A percentile compares a stretch with the other conserved stretches of the same genome.
Conservation (phyloP, 2,113 vertebrate species). For the Gallinago paraguaiae region DNA sequence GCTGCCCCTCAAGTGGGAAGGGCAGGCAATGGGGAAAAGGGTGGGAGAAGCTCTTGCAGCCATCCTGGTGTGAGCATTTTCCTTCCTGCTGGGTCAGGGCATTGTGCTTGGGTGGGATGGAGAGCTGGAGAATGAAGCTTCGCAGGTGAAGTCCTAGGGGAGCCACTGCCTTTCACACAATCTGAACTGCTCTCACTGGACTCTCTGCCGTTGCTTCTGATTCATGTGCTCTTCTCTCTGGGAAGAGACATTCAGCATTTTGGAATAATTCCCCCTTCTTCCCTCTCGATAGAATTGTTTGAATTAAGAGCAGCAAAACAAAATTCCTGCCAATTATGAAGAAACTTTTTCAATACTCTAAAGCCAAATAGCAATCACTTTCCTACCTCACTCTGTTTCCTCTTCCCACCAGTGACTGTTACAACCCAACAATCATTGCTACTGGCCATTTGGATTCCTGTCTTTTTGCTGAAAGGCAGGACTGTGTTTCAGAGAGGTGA, state of each 20-base stretch:
- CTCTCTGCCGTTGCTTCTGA: not conserved
- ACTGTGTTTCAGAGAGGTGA: not conserved
- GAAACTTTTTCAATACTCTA: not conserved
- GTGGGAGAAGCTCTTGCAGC: not conserved
- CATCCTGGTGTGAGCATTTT: not conserved
- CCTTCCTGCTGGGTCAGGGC: not conserved
- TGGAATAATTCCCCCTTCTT: not conserved
- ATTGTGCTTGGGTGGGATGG: not conserved
- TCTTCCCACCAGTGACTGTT: not conserved
- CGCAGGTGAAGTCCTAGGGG: not conserved
- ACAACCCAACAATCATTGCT: not conserved
- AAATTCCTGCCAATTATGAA: not conserved
- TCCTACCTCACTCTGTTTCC: not conserved
- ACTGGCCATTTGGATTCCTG: not conserved
- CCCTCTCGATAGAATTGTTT: not conserved
- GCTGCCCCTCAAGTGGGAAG: not conserved
- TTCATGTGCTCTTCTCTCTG: not conserved
- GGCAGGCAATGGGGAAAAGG: not conserved
- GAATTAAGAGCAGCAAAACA: not conserved
- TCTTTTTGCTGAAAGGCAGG: not conserved
- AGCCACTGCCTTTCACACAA: not conserved
- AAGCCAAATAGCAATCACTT: not conserved
- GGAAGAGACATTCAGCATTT: not conserved
- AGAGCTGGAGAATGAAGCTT: not conserved
- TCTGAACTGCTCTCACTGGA: not conserved